Base-by-base conservation (phyloP, 1,140 invertebrate genomes). In the Hypsibius dujardini region DNA sequence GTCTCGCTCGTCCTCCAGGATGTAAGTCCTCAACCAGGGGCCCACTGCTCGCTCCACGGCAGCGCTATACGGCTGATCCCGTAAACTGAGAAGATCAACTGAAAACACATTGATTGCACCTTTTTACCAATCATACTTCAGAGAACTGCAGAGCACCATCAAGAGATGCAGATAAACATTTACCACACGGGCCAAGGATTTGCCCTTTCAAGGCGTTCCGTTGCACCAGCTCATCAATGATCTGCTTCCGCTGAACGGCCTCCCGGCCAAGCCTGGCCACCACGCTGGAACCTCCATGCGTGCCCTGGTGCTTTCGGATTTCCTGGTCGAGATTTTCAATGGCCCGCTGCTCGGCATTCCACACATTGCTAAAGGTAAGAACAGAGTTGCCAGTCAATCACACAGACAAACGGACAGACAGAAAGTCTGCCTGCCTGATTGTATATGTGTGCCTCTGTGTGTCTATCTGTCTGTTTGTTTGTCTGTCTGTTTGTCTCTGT, bases 131-230 rank as follows among this genome's bases (percentile, higher is more conserved):
- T 7, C 7, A 12, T 7, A 56, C 7, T 56, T 56, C 7, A 56
- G 50, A 7, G n/a, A 56, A 56, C n/a, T 56, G 7, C 7, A 56
- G n/a, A 56, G n/a, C 50, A 56, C 50, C 50, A 56, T 12, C 50
- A 12, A 56, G n/a, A 56, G n/a, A 56, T 56, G 7, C n/a, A 56
- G 7, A 56, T 7, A 67, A 67, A 42, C 45, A 15, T 42, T 7
- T 42, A 67, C 62, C 62, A 67, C 62, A 67, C 12, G 62, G 62
- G 3, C 62, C 62, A 3, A 67, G 12, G 7, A 67, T 67, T 67
- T 42, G 12, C 3, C 62, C 62, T 45, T 67, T 42, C 12, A 67
- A 42, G 12, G 42, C 62, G 12, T 45, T 45, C 12, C 12, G 12
- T 42, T 67, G 62, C 12, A 67, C 42, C 12, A 67, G 62, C 12